Base-by-base conservation (phyloP, 2,113 vertebrate species). In the Engystomops pustulosus region DNA sequence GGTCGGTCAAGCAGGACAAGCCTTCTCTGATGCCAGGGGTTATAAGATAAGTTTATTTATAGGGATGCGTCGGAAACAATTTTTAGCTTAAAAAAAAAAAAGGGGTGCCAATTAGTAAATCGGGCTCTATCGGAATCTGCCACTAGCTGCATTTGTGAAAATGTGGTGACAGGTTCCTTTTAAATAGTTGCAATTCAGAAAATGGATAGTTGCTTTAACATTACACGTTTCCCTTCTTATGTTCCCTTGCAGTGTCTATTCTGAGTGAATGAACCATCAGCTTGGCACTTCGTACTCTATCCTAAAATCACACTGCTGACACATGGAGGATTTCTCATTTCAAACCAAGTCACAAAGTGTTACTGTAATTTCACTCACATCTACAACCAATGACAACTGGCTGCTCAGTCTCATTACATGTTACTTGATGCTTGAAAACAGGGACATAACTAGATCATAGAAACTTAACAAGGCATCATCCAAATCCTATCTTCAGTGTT, bases 261-360 rank as follows among this genome's bases (percentile, higher is more conserved):
- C 41, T 47, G 32, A 70, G 45, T 53, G n/a, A 53, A 55, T 38
- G 15, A 51, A n/a, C 25, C 18, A 9, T 14, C 44, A 7, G 11
- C 10, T 83, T 65, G 55, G 70, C 53, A 23, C 51, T 44, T 23
- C 25, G 25, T 14, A 47, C 25, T 41, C 32, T 76, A 36, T 11
- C 30, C 71, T 76, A 83, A 36, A 76, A 65, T 76, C 71, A 68
- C 27, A 67, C 44, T 83, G 81, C 70, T 62, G 81, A 83, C 70
- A 81, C 65, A 72, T 44, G 34, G 49, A 60, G 75, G 53, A 83
- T 83, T 65, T 83, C 71, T 76, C 81, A 76, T 83, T 76, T 83
- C 71, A 83, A 76, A 74, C 55, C 38, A 83, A 67, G 81, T 83
- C 81, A 76, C 45, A 76, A 76, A 15, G 58, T 49, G 81, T 83